Evolutionary conservation across 2,797 vertebrate species (phyloP).

Genomic region (Gymnoscopelus braueri): DNA sequence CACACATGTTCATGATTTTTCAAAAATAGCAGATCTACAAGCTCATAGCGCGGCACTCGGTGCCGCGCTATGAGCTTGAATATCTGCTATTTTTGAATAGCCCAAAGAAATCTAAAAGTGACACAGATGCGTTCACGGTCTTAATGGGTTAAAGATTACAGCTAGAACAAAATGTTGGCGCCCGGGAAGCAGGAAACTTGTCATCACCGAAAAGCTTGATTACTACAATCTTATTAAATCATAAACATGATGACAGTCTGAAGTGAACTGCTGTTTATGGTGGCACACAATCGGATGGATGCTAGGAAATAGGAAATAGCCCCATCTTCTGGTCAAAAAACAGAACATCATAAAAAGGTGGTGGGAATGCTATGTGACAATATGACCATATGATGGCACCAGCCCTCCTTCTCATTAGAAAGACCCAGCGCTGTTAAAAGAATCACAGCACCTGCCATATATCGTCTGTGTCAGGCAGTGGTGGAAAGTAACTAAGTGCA

Average conservation of each 20-base stretch:
- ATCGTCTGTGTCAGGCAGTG: too few species aligned
- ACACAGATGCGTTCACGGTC: too few species aligned
- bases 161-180: constrained; percentile 43
- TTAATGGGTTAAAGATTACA: constrained; percentile 39
- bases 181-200: constrained; percentile 26
- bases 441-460: too few species aligned
- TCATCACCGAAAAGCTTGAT: constrained; percentile 38
- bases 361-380: background rate
- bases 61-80: too few species aligned
- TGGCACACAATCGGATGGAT: background rate
- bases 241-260: constrained; percentile 14
- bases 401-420: background rate
- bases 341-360: constrained; percentile 18
- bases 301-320: constrained; percentile 29
- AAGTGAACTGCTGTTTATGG: constrained; percentile 8
- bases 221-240: constrained; percentile 51
- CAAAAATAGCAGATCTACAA: too few species aligned
- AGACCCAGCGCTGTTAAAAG: too few species aligned
- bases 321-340: constrained; percentile 55
- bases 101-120: too few species aligned
- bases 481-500: too few species aligned
- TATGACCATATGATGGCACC: constrained; percentile 28
- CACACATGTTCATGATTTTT: too few species aligned
- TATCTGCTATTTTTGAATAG: too few species aligned
- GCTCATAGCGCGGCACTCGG: too few species aligned